A percentile compares a stretch with the other conserved stretches of the same genome.
These are phyloP conservation scores for Odontamblyopus lacepedii DNA, from an alignment of 2,797 vertebrate species.

Conservation along the genomic window DNA sequence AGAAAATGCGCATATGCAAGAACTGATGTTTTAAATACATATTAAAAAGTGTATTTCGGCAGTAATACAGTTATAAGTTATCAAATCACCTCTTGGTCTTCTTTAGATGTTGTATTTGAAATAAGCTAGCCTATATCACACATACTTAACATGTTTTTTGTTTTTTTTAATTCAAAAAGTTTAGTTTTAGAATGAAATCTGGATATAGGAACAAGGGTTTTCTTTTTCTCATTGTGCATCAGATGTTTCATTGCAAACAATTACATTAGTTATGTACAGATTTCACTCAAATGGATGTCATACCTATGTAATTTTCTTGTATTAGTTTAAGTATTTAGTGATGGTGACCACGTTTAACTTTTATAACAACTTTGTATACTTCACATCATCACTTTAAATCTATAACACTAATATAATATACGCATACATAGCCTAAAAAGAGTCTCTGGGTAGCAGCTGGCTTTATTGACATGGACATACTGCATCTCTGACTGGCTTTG, in stretches of 20 bases:
- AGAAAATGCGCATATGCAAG: neutral
- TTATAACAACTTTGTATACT: neutral
- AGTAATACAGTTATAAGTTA: neutral
- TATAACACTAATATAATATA: neutral
- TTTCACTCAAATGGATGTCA: neutral
- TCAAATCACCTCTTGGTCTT: neutral
- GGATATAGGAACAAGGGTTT: neutral
- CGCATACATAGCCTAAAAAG: neutral
- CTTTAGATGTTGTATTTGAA: neutral
- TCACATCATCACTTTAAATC: no score
- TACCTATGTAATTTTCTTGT: neutral
- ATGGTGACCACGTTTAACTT: neutral
- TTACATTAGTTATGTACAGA: neutral
- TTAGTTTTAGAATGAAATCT: neutral
- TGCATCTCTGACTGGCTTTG: no score
- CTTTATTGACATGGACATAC: neutral
- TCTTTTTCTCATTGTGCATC: neutral
- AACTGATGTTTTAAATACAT: no score
- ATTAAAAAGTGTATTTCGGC: no score
- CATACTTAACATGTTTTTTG: neutral
- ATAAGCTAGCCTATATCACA: neutral
- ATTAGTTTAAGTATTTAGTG: neutral
- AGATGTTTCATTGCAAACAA: neutral
- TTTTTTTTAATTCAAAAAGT: neutral
- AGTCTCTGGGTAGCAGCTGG: neutral